Percentiles rank a stretch among this genome's conserved stretches.
phyloP scores from a whole-genome alignment of 1,140 invertebrate species.

The Bactericera cockerelli region DNA sequence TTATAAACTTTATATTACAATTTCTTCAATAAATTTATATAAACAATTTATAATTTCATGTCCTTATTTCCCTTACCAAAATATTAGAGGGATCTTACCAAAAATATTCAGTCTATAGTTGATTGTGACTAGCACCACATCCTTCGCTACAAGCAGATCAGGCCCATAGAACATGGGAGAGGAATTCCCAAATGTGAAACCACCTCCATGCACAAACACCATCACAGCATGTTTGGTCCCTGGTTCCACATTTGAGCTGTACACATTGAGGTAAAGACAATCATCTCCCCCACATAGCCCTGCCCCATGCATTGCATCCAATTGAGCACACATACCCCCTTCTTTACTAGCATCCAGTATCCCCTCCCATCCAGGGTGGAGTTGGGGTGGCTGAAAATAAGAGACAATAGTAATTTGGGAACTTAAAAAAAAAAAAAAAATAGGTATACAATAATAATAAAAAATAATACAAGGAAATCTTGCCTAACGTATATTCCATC shows the following conservation, averaged over 20 bases:
- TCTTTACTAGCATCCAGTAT: conserved; percentile 14
- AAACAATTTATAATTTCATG: too few species aligned
- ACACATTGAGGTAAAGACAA: conserved; percentile 18
- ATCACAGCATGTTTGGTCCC: conserved; percentile 34
- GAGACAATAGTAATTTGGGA: too few species aligned
- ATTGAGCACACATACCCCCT: conserved; percentile 13
- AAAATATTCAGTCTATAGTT: conserved; percentile 57
- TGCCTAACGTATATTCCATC: too few species aligned
- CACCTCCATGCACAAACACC: conserved; percentile 49
- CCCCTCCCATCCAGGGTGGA: conserved; percentile 11
- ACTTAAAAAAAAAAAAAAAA: background rate
- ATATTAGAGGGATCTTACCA: too few species aligned
- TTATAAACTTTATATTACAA: too few species aligned
- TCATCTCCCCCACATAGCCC: conserved; percentile 15
- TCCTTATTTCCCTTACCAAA: too few species aligned
- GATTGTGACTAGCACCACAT: conserved; percentile 56
- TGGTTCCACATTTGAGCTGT: conserved; percentile 11
- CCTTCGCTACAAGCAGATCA: conserved; percentile 52
- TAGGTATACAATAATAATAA: too few species aligned
- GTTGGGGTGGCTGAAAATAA: conserved; percentile 14
- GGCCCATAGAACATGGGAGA: conserved; percentile 37
- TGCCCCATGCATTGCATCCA: background rate
- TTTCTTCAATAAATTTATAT: too few species aligned
- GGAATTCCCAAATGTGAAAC: conserved; percentile 37
- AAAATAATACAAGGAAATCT: too few species aligned